Evolutionary conservation across 92 coral and sea anemone genomes (phyloP), one percentile per base, ranked within the genome.

Genomic region (Epizoanthus rinbou): DNA sequence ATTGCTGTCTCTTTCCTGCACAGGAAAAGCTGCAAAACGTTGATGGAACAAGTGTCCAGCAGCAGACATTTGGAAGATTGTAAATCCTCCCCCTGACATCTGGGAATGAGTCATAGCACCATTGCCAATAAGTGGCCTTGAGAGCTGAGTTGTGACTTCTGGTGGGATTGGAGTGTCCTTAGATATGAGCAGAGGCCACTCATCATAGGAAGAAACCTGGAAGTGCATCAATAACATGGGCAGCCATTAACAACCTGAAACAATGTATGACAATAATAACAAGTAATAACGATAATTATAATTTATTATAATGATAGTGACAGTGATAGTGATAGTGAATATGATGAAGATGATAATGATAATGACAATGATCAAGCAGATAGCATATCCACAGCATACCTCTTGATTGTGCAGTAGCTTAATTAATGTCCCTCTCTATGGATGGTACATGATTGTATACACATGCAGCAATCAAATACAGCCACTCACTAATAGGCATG

Each of bases 41-140:
- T 96, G 98, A 74, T 91, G 91, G 69, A 94, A 96, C 60, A 96
- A 25, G 73, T 96, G 94, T 2, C 99, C 99, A 6, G 76, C 85
- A 25, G 87, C 83, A 19, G 99, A 94, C 89, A 97, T 75, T 80
- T 94, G 97, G 24, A 97, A 47, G 50, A 86, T 90, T 64, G 92
- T 78, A 43, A 94, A 88, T 3, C 94, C 92, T 28, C 73, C 86
- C 6, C 82, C 65, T 22, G 19, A 68, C 6, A 63, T 75, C 47
- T 80, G 76, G 15, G 89, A 80, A 69, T 88, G 65, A 5, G 87
- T 89, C 65, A 97, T 79, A 62, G 88, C 76, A 31, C 92, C 80
- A 28, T 90, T 62, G 22, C 99, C 99, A 81, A 92, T 86, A 1
- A 97, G 93, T 15, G 99, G 96, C 60, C 84, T 82, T 25, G 86